Percentiles rank a stretch among this genome's conserved stretches.
Evolutionary conservation across 2,888 invertebrate species (phyloP).

Genomic region (Meta bourneti): DNA sequence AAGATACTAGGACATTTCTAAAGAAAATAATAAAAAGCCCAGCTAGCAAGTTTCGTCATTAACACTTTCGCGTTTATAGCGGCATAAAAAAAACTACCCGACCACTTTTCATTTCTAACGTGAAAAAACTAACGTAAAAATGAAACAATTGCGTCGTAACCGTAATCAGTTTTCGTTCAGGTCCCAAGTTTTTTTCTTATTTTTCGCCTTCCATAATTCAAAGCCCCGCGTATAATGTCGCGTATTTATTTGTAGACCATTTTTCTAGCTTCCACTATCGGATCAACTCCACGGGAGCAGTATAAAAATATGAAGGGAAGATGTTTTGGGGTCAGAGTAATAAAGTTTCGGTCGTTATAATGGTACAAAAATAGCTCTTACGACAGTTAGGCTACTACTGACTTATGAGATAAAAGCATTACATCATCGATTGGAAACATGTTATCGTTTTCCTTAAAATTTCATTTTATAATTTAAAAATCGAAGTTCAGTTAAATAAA

Average conservation of each 20-base stretch:
- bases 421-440: no score
- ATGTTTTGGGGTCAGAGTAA: background rate
- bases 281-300: background rate
- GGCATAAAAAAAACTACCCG: background rate
- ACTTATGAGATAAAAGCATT: no score
- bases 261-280: slow-evolving; percentile 19
- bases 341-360: background rate
- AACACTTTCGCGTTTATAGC: slow-evolving; percentile 31
- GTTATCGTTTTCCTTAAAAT: no score
- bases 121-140: slow-evolving; percentile 26
- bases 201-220: slow-evolving; percentile 43
- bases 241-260: slow-evolving; percentile 49
- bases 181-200: slow-evolving; percentile 2
- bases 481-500: no score
- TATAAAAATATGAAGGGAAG: background rate
- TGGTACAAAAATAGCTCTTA: background rate
- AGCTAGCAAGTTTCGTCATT: slow-evolving; percentile 17
- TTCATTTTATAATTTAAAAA: no score
- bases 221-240: slow-evolving; percentile 14
- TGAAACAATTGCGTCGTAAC: slow-evolving; percentile 17
- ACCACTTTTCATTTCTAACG: background rate
- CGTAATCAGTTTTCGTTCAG: slow-evolving; percentile 59
- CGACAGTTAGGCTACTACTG: no score
- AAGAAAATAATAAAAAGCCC: background rate
- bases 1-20: background rate